Percentiles rank a stretch among this genome's conserved stretches.
Evolutionary conservation across 2,797 vertebrate genomes (phyloP).

Genomic region (Aplochiton taeniatus): DNA sequence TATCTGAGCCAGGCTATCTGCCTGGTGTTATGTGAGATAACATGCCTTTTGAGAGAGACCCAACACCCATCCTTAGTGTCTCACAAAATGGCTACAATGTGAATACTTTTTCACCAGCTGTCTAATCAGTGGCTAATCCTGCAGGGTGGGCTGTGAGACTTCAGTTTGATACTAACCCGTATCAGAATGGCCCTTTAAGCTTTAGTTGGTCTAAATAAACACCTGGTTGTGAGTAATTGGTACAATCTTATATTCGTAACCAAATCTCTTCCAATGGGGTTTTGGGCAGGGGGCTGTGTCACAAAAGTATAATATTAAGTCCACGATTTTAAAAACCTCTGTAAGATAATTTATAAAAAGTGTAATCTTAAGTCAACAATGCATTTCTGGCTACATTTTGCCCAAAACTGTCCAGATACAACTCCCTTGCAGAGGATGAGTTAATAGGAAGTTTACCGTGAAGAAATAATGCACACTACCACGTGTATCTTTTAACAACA

Average conservation of each 20-base stretch:
- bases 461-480: constrained; percentile 42
- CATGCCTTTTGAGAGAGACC: constrained; percentile 61
- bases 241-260: constrained; percentile 1
- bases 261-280: background rate
- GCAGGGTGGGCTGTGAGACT: constrained; percentile 54
- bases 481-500: constrained; percentile 52
- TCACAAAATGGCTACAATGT: constrained; percentile 68
- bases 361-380: constrained; percentile 13
- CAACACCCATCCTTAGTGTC: constrained; percentile 65
- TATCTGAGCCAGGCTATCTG: constrained; percentile 32
- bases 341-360: background rate
- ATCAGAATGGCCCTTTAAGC: constrained; percentile 57
- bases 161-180: constrained; percentile 54
- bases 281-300: background rate
- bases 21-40: constrained; percentile 69
- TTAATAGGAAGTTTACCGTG: constrained; percentile 58
- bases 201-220: constrained; percentile 66
- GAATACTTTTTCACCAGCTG: constrained; percentile 69
- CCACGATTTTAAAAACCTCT: too few species aligned
- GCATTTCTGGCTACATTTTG: constrained; percentile 16
- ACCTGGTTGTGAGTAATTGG: constrained; percentile 55
- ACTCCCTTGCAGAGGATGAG: constrained; percentile 44
- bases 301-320: background rate
- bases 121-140: constrained; percentile 58
- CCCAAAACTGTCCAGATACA: constrained; percentile 38